Evolutionary conservation across 2,113 vertebrate genomes (phyloP).

Genomic region (Chionis minor): DNA sequence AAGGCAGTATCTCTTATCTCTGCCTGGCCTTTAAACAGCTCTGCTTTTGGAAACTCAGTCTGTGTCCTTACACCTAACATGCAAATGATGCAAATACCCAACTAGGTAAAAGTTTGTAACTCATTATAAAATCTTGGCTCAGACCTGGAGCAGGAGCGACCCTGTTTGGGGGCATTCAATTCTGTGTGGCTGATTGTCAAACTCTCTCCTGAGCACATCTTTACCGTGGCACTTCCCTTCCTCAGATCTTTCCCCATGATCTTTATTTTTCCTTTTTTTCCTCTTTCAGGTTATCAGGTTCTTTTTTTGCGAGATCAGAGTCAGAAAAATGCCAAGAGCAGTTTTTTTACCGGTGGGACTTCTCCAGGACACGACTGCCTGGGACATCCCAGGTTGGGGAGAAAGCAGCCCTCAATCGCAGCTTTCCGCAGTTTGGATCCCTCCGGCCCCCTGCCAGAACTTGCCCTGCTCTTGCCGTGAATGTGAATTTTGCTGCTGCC

Average conservation of each 20-base stretch:
- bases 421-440: not conserved
- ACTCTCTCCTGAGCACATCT: not conserved
- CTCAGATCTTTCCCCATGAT: fast-evolving
- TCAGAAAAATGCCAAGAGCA: fast-evolving
- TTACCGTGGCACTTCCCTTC: fast-evolving
- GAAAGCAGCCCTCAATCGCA: not conserved
- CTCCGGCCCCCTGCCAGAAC: too few species aligned
- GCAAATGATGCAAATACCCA: not conserved
- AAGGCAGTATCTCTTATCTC: not conserved
- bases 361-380: not conserved
- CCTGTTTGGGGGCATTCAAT: not conserved
- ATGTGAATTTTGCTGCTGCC: not conserved
- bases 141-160: not conserved
- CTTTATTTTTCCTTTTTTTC: not conserved
- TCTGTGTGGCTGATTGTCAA: fast-evolving
- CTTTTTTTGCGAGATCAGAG: not conserved
- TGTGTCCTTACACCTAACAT: not conserved
- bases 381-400: not conserved
- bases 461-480: not conserved
- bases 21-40: not conserved
- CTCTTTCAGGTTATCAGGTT: not conserved
- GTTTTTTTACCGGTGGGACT: not conserved
- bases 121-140: fast-evolving
- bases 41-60: not conserved
- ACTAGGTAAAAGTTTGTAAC: not conserved